phyloP scores from a whole-genome alignment of 2,888 invertebrate species.

The Lucinisca nassula region DNA sequence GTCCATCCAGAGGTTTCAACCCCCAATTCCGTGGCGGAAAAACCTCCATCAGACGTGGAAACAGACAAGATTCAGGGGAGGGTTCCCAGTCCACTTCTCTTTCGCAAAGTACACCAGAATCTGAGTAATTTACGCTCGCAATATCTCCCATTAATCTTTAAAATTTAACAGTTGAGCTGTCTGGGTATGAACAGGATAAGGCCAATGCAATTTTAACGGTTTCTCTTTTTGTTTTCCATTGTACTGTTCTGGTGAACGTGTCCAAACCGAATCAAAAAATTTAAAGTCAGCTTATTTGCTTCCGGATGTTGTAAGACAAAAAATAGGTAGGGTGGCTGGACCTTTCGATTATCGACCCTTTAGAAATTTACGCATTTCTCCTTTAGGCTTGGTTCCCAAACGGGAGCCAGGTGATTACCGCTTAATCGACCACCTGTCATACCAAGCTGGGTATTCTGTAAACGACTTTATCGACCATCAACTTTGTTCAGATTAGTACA shows the following conservation, averaged over 20 bases:
- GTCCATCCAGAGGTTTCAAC: too few species aligned
- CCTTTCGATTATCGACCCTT: constrained; percentile 22
- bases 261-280: background rate
- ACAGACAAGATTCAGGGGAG: too few species aligned
- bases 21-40: too few species aligned
- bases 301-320: background rate
- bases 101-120: too few species aligned
- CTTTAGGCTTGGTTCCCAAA: constrained; percentile 55
- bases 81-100: too few species aligned
- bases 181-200: too few species aligned
- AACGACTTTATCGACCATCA: constrained; percentile 40
- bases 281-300: background rate
- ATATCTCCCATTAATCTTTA: too few species aligned
- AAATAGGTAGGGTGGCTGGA: constrained; percentile 38
- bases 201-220: too few species aligned
- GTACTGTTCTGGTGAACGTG: background rate
- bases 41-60: too few species aligned
- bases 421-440: constrained; percentile 50
- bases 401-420: constrained; percentile 29
- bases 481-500: constrained; percentile 43
- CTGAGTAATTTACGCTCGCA: too few species aligned
- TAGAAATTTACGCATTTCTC: constrained; percentile 25
- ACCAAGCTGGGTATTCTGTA: constrained; percentile 24
- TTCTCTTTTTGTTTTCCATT: background rate
- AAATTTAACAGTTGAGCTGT: too few species aligned